A percentile compares a stretch with the other conserved stretches of the same genome.
Evolutionary conservation across 2,797 vertebrate species (phyloP).

Genomic region (Channallabes apus): DNA sequence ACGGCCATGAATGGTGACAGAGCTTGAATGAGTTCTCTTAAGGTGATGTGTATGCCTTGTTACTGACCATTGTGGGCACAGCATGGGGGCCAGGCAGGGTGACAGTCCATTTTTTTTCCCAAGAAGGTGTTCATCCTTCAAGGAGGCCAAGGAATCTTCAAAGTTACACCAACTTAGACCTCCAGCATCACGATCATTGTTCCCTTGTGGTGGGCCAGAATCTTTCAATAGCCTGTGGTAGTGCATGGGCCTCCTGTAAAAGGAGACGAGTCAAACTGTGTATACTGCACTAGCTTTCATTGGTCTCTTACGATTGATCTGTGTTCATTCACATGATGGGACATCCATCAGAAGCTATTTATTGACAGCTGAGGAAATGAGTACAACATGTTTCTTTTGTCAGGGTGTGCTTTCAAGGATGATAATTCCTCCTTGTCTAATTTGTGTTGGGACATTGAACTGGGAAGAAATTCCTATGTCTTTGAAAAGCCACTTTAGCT

Average conservation of each 20-base stretch:
- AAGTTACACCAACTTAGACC: conserved; percentile 47
- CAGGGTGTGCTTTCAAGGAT: conserved; percentile 35
- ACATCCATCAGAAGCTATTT: conserved; percentile 60
- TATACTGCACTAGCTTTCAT: conserved; percentile 62
- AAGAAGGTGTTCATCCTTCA: conserved; percentile 53
- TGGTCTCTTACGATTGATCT: conserved; percentile 67
- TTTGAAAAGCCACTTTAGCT: conserved; percentile 38
- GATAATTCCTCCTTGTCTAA: conserved; percentile 64
- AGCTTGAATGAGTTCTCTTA: conserved; percentile 79
- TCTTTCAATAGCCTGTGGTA: conserved; percentile 61
- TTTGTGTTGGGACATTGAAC: conserved; percentile 52
- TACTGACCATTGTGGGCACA: conserved; percentile 75
- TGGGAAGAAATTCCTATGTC: conserved; percentile 51
- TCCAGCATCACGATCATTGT: conserved; percentile 43
- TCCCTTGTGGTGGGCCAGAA: conserved; percentile 58
- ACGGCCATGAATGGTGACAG: conserved; percentile 82
- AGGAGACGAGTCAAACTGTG: conserved; percentile 67
- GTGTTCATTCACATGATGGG: conserved; percentile 62
- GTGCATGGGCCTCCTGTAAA: conserved; percentile 59
- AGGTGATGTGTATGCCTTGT: conserved; percentile 79
- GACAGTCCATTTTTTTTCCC: conserved; percentile 50
- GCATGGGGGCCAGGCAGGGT: conserved; percentile 66
- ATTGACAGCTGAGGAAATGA: conserved; percentile 55
- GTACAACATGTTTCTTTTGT: conserved; percentile 49
- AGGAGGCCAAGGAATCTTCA: conserved; percentile 45